Evolutionary conservation across 1,140 invertebrate genomes (phyloP).

Genomic region (Oscheius sp.): DNA sequence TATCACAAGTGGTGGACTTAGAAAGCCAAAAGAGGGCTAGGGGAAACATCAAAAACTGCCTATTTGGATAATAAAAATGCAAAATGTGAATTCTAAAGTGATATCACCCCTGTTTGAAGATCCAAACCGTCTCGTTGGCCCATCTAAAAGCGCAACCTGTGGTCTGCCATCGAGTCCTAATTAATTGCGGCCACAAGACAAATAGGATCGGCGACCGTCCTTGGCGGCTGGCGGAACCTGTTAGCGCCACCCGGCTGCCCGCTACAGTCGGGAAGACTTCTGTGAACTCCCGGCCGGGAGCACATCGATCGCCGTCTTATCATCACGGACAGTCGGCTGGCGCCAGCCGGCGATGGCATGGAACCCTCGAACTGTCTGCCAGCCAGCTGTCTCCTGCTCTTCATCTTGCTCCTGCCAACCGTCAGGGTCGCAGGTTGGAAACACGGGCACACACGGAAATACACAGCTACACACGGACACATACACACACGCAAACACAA

Average conservation of each 20-base stretch:
- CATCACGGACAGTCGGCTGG: no score
- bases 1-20: no score
- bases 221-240: background rate
- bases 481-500: background rate
- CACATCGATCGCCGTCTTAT: slow-evolving; percentile 1
- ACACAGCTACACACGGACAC: background rate
- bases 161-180: no score
- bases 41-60: no score
- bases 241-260: no score
- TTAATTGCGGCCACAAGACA: slow-evolving; percentile 5
- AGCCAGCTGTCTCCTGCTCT: background rate
- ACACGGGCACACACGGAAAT: background rate
- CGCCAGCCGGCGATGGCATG: background rate
- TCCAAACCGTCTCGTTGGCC: no score
- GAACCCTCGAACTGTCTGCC: background rate
- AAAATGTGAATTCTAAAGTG: no score
- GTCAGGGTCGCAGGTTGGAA: background rate
- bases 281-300: background rate
- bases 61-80: no score
- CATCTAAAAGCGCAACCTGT: no score
- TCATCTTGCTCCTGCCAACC: background rate
- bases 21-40: no score
- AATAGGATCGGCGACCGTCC: background rate
- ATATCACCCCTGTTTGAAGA: no score
- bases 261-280: no score